These are phyloP conservation scores for Drymonia ruficornis DNA, from an alignment of 2,888 invertebrate species.

Conservation along the genomic window DNA sequence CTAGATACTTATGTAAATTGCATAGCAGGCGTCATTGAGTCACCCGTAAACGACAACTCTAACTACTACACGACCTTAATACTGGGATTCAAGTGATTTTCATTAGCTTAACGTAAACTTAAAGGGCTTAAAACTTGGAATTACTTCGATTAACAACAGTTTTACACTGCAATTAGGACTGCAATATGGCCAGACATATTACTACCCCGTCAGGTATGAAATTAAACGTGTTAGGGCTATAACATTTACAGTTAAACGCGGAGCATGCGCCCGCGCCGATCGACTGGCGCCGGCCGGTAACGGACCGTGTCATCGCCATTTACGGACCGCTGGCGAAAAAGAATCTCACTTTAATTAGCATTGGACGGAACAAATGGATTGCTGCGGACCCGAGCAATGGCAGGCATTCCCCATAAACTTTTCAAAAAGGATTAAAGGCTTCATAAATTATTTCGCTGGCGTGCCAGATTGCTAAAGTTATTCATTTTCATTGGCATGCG, in stretches of 20 bases:
- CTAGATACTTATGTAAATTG: constrained; percentile 29
- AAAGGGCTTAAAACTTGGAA: neutral
- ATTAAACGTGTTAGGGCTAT: constrained; percentile 36
- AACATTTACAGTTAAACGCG: constrained; percentile 51
- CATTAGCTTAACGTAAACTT: no score
- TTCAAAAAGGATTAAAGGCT: constrained; percentile 9
- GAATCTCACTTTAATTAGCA: constrained; percentile 37
- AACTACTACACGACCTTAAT: constrained; percentile 11
- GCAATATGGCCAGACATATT: constrained; percentile 16
- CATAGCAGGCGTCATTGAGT: constrained; percentile 22
- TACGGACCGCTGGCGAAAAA: constrained; percentile 37
- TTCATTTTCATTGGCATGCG: neutral
- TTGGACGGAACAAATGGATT: constrained; percentile 19
- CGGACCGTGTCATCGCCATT: constrained; percentile 48
- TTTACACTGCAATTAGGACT: constrained; percentile 11
- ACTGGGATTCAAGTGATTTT: neutral
- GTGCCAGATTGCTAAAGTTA: constrained; percentile 13
- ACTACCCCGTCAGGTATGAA: constrained; percentile 17
- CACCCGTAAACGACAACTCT: constrained; percentile 15
- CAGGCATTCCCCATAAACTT: constrained; percentile 8
- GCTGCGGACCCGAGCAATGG: constrained; percentile 10
- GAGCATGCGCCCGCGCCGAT: constrained; percentile 34
- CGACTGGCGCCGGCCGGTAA: constrained; percentile 54
- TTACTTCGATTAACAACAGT: constrained; percentile 10
- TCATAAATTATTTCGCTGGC: constrained; percentile 7